Conservation (phyloP, 2,113 vertebrate species). For the pig (Sus scrofa) region T2T-Sscrofa CM000829.6:57792501-57793000, state of each 20-base stretch:
- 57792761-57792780: slow-evolving; percentile 72
- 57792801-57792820: slow-evolving; percentile 86
- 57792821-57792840: slow-evolving; percentile 85
- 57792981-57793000: background rate
- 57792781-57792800: slow-evolving; percentile 75
- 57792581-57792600: slow-evolving; percentile 31
- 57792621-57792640: slow-evolving; percentile 76
- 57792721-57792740: slow-evolving; percentile 26
- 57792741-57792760: slow-evolving; percentile 81
- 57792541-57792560: background rate
- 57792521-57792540: background rate
- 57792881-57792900: slow-evolving; percentile 81
- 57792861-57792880: slow-evolving; percentile 86
- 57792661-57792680: slow-evolving; percentile 66
- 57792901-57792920: slow-evolving; percentile 84
- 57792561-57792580: background rate
- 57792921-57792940: slow-evolving; percentile 75
- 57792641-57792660: slow-evolving; percentile 78
- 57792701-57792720: slow-evolving; percentile 80
- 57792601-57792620: slow-evolving; percentile 71
- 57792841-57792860: slow-evolving; percentile 81
- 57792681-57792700: slow-evolving; percentile 78
- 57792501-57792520: slow-evolving; percentile 17
- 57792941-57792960: slow-evolving; percentile 69
- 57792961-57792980: slow-evolving; percentile 64